These are phyloP conservation scores for Panthera uncia DNA, from an alignment of 2,113 vertebrate species.

Conservation along the genomic window DNA sequence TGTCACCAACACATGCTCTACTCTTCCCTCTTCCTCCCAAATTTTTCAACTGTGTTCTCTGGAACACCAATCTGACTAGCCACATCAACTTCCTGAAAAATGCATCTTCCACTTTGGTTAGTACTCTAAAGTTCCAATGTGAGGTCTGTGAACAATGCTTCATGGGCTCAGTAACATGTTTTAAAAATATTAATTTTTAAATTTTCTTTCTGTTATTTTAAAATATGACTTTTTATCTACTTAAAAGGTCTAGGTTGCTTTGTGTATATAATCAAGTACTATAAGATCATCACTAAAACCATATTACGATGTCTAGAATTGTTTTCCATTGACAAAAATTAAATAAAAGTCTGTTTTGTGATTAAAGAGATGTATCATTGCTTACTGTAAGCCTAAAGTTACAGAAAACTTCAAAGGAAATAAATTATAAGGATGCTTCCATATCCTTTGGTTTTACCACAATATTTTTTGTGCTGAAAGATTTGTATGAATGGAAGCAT, in stretches of 20 bases:
- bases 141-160: neutral
- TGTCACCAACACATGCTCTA: neutral
- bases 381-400: neutral
- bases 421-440: neutral
- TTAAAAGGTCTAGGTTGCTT: neutral
- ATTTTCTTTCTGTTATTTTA: neutral
- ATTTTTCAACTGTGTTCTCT: neutral
- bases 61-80: neutral
- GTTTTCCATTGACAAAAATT: conserved; percentile 7
- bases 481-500: neutral
- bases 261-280: neutral
- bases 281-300: neutral
- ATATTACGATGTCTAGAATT: neutral
- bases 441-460: neutral
- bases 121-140: neutral
- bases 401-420: conserved; percentile 27
- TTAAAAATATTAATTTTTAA: neutral
- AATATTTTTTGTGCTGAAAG: neutral
- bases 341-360: conserved; percentile 5
- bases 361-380: conserved; percentile 25
- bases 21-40: neutral
- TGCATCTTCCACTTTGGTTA: neutral
- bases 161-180: neutral
- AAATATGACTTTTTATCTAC: neutral
- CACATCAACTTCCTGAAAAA: neutral